A percentile compares a stretch with the other conserved stretches of the same genome.
Conservation (phyloP, 35 echinoderm and acorn worm genomes). For the Patiria miniata region DNA sequence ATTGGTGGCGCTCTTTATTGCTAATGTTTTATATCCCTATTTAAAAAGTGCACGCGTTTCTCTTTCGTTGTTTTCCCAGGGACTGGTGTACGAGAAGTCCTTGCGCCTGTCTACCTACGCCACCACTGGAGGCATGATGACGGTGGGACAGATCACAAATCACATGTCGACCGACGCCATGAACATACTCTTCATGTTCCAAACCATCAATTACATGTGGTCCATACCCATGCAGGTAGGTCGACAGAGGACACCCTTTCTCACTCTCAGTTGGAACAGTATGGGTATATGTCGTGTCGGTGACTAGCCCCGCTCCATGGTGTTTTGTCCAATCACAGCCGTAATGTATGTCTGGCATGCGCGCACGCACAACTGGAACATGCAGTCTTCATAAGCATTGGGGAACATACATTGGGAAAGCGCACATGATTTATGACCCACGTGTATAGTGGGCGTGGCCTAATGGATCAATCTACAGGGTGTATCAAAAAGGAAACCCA, state of each 20-base stretch:
- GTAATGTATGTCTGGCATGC: no score
- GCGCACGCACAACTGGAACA: no score
- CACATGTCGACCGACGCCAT: conserved; percentile 50
- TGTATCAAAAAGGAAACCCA: no score
- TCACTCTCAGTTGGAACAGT: background rate
- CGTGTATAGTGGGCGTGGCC: no score
- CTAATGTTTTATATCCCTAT: background rate
- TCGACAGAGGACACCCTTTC: background rate
- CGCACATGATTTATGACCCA: no score
- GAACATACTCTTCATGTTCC: conserved; percentile 3
- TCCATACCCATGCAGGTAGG: conserved; percentile 53
- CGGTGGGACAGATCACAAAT: conserved; percentile 59
- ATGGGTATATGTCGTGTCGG: background rate
- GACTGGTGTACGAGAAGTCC: conserved; percentile 51
- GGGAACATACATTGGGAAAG: no score
- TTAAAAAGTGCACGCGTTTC: background rate
- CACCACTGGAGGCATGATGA: conserved; percentile 13
- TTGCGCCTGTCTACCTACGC: conserved; percentile 47
- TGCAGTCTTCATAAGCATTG: no score
- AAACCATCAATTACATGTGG: conserved; percentile 37
- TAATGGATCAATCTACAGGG: no score
- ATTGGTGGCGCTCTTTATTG: background rate
- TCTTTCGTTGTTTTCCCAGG: conserved; percentile 7
- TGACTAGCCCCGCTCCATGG: background rate
- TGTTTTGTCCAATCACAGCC: background rate